Conservation (phyloP, 2,113 vertebrate species). For the Eulemur macaco region DNA sequence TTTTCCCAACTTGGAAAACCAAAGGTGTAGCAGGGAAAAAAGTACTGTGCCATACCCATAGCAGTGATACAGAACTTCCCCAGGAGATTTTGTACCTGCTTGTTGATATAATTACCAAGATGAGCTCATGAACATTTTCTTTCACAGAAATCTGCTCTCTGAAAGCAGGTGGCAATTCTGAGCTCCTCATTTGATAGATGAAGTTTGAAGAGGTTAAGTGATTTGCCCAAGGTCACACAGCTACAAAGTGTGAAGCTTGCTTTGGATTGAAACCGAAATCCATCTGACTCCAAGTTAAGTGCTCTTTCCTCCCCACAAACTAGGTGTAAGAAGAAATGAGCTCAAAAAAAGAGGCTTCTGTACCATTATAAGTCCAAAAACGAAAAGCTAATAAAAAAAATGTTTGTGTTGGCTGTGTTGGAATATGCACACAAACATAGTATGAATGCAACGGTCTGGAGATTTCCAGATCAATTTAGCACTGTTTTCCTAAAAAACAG, state of each 20-base stretch:
- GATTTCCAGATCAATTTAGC: conserved; percentile 14
- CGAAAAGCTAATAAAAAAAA: neutral
- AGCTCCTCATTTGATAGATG: neutral
- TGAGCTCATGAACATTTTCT: neutral
- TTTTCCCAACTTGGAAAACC: neutral
- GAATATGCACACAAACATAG: neutral
- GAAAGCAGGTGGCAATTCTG: neutral
- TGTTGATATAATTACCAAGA: neutral
- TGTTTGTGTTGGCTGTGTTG: neutral
- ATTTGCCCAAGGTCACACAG: neutral
- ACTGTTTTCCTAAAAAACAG: neutral
- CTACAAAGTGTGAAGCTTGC: neutral
- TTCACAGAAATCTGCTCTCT: neutral
- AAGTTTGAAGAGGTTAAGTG: neutral
- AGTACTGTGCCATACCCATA: neutral
- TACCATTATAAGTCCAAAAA: neutral
- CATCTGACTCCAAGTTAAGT: neutral
- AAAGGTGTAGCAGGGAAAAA: neutral
- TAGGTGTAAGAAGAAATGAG: conserved; percentile 1
- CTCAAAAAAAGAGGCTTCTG: neutral
- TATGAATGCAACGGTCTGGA: neutral
- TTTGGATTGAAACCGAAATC: neutral
- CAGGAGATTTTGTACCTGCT: neutral
- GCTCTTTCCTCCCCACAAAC: neutral
- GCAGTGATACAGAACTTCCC: neutral